phyloP scores from a whole-genome alignment of 1,140 invertebrate genomes.

The Chelonus insularis region DNA sequence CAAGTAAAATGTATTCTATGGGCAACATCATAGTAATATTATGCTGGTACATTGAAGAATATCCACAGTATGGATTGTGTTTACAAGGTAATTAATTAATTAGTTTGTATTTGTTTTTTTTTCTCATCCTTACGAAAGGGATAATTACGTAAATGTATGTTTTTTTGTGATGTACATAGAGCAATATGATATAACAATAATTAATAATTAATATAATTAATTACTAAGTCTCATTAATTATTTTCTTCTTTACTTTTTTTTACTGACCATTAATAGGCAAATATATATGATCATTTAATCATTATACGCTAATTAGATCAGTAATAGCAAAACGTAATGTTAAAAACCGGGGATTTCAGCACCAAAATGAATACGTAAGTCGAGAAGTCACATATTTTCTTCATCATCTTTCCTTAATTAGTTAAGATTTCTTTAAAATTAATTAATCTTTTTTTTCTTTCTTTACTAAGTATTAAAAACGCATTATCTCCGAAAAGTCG shows the following conservation, averaged over 20 bases:
- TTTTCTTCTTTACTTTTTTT: constrained; percentile 31
- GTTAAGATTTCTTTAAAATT: neutral
- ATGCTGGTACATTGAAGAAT: constrained; percentile 60
- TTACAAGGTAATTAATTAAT: constrained; percentile 31
- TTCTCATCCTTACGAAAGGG: neutral
- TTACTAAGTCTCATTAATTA: too few species aligned
- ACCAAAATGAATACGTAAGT: too few species aligned
- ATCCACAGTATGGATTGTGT: constrained; percentile 50
- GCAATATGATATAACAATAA: constrained; percentile 52
- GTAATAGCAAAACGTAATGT: too few species aligned
- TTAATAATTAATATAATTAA: too few species aligned
- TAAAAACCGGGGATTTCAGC: too few species aligned
- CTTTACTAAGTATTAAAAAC: constrained; percentile 21
- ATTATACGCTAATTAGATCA: too few species aligned
- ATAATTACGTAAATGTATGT: constrained; percentile 36
- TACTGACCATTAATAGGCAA: too few species aligned
- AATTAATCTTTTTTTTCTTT: constrained; percentile 31
- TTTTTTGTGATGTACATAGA: constrained; percentile 55
- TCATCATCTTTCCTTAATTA: neutral
- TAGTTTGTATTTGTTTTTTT: constrained; percentile 11
- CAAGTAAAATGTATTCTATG: constrained; percentile 62
- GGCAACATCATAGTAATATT: constrained; percentile 60
- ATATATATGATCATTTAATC: too few species aligned
- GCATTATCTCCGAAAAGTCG: constrained; percentile 16
- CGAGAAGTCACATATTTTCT: too few species aligned